These are phyloP conservation scores for Saguinus oedipus DNA, from an alignment of 2,797 vertebrate species.

Conservation along the genomic window DNA sequence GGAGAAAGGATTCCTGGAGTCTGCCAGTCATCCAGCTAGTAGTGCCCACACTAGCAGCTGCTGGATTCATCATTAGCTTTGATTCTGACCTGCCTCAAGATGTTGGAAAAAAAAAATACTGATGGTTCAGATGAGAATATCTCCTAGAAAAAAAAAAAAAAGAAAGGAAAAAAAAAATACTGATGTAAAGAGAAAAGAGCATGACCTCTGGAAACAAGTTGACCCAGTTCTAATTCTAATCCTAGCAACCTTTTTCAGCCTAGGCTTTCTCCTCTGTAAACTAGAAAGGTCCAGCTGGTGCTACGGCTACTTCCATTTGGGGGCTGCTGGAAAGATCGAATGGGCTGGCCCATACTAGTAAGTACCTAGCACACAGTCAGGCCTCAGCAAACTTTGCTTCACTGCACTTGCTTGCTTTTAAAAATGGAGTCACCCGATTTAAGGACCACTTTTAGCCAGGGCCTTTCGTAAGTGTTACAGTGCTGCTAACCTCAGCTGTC, in stretches of 20 bases:
- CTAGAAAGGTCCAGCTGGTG: neutral
- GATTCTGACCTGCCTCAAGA: neutral
- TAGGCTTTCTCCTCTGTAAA: neutral
- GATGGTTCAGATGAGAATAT: too few species aligned
- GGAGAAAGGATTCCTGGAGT: neutral
- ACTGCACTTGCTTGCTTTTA: neutral
- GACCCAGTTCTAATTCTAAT: neutral
- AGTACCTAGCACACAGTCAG: neutral
- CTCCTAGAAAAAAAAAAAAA: too few species aligned
- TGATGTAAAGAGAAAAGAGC: neutral
- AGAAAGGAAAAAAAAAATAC: neutral
- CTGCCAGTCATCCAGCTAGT: neutral
- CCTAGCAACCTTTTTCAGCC: neutral
- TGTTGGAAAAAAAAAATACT: neutral
- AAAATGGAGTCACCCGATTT: neutral
- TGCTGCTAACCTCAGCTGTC: neutral
- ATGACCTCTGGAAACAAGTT: neutral
- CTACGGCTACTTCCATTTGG: neutral
- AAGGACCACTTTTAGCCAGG: neutral
- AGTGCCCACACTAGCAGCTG: neutral
- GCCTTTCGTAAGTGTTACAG: neutral
- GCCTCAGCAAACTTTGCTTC: neutral
- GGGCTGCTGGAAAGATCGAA: neutral
- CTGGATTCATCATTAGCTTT: neutral
- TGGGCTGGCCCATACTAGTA: neutral